Conservation (phyloP, 2,113 vertebrate genomes). For the Gobio gobio region DNA sequence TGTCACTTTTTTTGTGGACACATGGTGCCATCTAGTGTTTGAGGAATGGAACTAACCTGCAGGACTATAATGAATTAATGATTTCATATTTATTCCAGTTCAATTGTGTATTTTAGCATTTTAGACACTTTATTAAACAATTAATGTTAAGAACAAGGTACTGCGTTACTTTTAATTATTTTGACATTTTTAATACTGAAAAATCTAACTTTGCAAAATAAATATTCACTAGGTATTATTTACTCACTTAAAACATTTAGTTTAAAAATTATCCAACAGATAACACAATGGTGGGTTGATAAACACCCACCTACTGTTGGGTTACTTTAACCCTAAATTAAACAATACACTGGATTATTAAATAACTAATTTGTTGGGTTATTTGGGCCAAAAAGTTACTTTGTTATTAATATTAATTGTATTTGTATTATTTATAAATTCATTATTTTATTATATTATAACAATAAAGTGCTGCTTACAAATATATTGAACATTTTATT, state of each 20-base stretch:
- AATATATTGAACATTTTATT: too few species aligned
- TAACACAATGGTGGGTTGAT: neutral
- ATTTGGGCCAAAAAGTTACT: too few species aligned
- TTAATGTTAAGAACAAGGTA: neutral
- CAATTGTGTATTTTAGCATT: neutral
- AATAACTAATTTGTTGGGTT: too few species aligned
- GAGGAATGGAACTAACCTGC: neutral
- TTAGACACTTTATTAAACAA: neutral
- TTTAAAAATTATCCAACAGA: neutral
- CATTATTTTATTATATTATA: too few species aligned
- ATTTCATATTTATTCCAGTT: neutral
- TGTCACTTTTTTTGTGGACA: neutral
- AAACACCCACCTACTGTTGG: neutral
- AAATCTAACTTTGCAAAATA: neutral
- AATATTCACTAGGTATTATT: too few species aligned
- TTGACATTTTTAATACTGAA: neutral
- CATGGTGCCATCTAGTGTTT: conserved; percentile 49
- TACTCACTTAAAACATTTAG: neutral
- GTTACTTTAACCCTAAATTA: neutral
- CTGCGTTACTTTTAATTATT: neutral
- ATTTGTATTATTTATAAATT: too few species aligned
- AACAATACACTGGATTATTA: neutral
- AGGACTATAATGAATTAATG: neutral
- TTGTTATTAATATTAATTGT: too few species aligned
- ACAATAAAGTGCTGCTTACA: too few species aligned